phyloP scores from a whole-genome alignment of 2,888 invertebrate genomes.

The Mesorhabditis spiculigera region DNA sequence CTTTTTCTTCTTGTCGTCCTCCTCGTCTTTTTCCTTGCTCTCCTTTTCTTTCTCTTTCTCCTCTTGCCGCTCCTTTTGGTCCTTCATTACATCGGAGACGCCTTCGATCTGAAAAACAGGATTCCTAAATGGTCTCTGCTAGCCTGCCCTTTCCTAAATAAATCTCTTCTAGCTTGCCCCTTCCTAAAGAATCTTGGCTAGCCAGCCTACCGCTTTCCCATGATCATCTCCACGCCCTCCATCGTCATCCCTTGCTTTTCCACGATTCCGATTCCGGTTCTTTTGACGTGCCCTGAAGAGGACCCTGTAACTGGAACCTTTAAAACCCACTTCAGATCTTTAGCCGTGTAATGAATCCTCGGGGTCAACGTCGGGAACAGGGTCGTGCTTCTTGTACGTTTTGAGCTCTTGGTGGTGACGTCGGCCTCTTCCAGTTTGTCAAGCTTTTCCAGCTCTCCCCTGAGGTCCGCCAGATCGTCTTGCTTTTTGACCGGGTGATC shows the following conservation, averaged over 20 bases:
- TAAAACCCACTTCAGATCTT: neutral
- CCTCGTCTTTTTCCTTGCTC: neutral
- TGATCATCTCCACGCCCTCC: neutral
- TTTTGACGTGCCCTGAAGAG: neutral
- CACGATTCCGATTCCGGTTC: constrained; percentile 6
- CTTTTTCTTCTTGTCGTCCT: neutral
- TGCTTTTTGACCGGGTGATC: no score
- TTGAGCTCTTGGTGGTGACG: neutral
- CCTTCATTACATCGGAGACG: neutral
- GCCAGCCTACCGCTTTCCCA: neutral
- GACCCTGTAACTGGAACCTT: neutral
- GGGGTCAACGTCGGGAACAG: neutral
- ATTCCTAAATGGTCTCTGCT: neutral
- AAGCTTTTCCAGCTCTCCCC: no score
- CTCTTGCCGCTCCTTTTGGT: neutral
- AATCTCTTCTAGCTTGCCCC: no score
- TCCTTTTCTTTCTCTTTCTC: constrained; percentile 4
- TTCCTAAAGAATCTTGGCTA: no score
- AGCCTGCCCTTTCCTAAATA: neutral
- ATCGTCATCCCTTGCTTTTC: neutral
- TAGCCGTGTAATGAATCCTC: neutral
- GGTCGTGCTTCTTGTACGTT: neutral
- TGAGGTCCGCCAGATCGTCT: no score
- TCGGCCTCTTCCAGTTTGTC: no score
- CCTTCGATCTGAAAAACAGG: neutral